A percentile compares a stretch with the other conserved stretches of the same genome.
These are phyloP conservation scores for Baronia brevicornis DNA, from an alignment of 2,888 invertebrate species.

Conservation along the genomic window DNA sequence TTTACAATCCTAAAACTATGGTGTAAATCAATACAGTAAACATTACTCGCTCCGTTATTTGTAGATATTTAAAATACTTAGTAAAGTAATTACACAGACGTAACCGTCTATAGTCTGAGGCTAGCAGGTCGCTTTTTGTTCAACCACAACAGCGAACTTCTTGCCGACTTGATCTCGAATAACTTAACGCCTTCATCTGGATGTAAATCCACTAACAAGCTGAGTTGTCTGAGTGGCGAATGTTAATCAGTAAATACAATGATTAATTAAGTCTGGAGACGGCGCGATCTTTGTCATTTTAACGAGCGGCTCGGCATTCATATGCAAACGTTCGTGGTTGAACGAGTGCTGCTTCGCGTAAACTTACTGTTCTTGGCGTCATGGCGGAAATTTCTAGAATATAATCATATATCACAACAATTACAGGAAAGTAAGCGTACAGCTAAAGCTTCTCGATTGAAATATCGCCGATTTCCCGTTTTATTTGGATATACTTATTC, in stretches of 20 bases:
- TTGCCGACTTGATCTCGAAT: constrained; percentile 25
- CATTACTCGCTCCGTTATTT: too few species aligned
- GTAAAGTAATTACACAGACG: constrained; percentile 2
- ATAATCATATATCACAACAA: too few species aligned
- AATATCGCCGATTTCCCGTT: too few species aligned
- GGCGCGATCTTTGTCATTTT: constrained; percentile 65
- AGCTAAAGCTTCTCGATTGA: too few species aligned
- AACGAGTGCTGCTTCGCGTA: constrained; percentile 20
- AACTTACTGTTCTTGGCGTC: too few species aligned
- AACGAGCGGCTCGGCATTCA: constrained; percentile 53
- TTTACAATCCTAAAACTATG: too few species aligned
- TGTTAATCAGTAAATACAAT: constrained; percentile 66
- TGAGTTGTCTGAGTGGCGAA: constrained; percentile 48
- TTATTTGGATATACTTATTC: too few species aligned
- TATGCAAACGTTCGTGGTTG: constrained; percentile 36
- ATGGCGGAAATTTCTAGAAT: too few species aligned
- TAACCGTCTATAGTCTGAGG: not conserved
- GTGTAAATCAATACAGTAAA: too few species aligned
- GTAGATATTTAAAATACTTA: too few species aligned
- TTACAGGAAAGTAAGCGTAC: too few species aligned
- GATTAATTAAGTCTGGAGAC: constrained; percentile 63
- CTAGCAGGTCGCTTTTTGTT: too few species aligned
- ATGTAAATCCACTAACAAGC: constrained; percentile 58
- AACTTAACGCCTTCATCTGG: constrained; percentile 50
- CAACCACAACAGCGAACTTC: constrained; percentile 15